Evolutionary conservation across 1,140 invertebrate species (phyloP).

Genomic region (Procambarus clarkii): DNA sequence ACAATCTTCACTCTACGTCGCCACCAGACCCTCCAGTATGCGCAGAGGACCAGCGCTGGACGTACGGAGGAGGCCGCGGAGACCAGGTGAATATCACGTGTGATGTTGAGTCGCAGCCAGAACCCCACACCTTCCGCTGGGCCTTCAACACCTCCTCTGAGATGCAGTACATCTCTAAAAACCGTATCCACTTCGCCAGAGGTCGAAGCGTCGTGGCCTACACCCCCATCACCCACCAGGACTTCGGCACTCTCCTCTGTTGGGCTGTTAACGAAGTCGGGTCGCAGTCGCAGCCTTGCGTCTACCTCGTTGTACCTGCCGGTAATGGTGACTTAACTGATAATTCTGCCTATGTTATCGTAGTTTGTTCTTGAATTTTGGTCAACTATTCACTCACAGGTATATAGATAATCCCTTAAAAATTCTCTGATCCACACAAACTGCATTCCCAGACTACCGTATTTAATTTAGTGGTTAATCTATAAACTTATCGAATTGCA

Average conservation of each 20-base stretch:
- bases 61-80: slow-evolving; percentile 33
- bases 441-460: too few species aligned
- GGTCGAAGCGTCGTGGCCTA: slow-evolving; percentile 30
- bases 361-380: too few species aligned
- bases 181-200: neutral
- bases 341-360: neutral
- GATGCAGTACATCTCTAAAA: slow-evolving; percentile 13
- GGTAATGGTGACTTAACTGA: neutral
- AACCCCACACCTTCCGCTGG: slow-evolving; percentile 26
- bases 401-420: too few species aligned
- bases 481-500: too few species aligned
- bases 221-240: slow-evolving; percentile 45
- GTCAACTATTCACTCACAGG: too few species aligned
- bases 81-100: slow-evolving; percentile 37
- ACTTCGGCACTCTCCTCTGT: slow-evolving; percentile 42
- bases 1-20: neutral
- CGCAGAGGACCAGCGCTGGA: slow-evolving; percentile 22
- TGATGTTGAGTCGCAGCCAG: slow-evolving; percentile 22
- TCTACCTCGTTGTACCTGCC: slow-evolving; percentile 25
- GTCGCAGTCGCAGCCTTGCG: slow-evolving; percentile 21
- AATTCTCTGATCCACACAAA: too few species aligned
- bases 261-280: slow-evolving; percentile 45
- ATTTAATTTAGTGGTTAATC: too few species aligned
- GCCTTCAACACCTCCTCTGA: slow-evolving; percentile 51
- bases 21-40: slow-evolving; percentile 27